These are phyloP conservation scores for Arvicanthis niloticus DNA, from an alignment of 2,113 vertebrate species.

Conservation along the genomic window DNA sequence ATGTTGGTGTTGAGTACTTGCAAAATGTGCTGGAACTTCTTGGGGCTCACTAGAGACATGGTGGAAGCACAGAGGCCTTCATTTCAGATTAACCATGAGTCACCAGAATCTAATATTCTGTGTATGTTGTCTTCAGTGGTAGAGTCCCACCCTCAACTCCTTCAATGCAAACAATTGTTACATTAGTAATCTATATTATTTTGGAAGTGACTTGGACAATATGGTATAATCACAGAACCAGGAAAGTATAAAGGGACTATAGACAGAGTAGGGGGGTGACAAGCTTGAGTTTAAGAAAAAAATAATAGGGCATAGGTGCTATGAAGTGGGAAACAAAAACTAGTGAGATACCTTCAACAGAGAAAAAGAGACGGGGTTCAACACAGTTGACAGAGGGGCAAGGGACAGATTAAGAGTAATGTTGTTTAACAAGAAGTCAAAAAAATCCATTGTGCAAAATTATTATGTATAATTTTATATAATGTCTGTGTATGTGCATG, in stretches of 20 bases:
- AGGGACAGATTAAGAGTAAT: neutral
- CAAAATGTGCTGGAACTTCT: no score
- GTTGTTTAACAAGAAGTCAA: neutral
- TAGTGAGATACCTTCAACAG: neutral
- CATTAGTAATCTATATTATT: no score
- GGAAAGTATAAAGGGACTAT: no score
- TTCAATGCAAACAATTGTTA: neutral
- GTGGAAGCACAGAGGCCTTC: neutral
- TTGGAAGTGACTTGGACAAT: neutral
- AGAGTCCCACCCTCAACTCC: no score
- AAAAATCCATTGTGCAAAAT: neutral
- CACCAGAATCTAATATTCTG: neutral
- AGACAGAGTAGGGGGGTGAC: neutral
- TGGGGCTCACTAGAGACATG: no score
- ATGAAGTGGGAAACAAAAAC: neutral
- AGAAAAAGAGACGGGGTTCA: accelerated
- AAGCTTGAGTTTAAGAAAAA: neutral
- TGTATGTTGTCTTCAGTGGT: neutral
- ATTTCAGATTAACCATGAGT: neutral
- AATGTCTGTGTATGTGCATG: no score
- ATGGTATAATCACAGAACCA: neutral
- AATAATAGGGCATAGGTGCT: neutral
- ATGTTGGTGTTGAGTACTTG: no score
- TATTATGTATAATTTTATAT: no score
- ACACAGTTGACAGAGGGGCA: neutral